These are phyloP conservation scores for Cylas formicarius DNA, from an alignment of 1,140 invertebrate species.

Conservation along the genomic window DNA sequence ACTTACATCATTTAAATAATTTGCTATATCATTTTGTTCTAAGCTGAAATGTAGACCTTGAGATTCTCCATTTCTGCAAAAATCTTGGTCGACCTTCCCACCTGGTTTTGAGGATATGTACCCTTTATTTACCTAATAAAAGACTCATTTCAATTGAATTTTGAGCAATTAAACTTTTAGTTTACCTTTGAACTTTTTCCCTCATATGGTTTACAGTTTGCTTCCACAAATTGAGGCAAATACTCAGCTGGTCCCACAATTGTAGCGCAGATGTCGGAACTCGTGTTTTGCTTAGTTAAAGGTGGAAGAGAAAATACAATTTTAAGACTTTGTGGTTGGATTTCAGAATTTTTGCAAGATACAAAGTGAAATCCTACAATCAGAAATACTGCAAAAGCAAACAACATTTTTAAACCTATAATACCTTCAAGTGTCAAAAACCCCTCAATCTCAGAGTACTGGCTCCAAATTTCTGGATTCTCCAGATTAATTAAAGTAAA, in stretches of 20 bases:
- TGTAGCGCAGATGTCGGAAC: slow-evolving; percentile 12
- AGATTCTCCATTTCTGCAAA: slow-evolving; percentile 11
- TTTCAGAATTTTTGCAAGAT: slow-evolving; percentile 6
- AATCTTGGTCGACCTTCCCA: not conserved
- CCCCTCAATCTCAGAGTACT: slow-evolving; percentile 5
- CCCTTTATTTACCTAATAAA: slow-evolving; percentile 11
- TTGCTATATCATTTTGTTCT: not conserved
- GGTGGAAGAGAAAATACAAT: slow-evolving; percentile 12
- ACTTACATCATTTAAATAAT: slow-evolving; percentile 18
- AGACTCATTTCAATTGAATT: not conserved
- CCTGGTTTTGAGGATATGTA: slow-evolving; percentile 11
- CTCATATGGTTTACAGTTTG: slow-evolving; percentile 7
- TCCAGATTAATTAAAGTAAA: slow-evolving; percentile 3
- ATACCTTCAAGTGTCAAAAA: slow-evolving; percentile 14
- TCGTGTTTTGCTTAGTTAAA: not conserved
- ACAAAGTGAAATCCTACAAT: slow-evolving; percentile 9
- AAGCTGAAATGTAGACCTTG: slow-evolving; percentile 7
- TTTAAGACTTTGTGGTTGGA: slow-evolving; percentile 7
- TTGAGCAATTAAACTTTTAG: not conserved
- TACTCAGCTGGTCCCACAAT: slow-evolving; percentile 13
- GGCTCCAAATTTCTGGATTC: not conserved
- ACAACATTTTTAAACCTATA: not conserved
- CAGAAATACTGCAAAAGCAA: not conserved
- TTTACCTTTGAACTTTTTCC: not conserved
- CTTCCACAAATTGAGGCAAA: slow-evolving; percentile 10